Evolutionary conservation across 2,888 invertebrate species (phyloP), one percentile per base, ranked within the genome.

Genomic region (Clanis bilineata): DNA sequence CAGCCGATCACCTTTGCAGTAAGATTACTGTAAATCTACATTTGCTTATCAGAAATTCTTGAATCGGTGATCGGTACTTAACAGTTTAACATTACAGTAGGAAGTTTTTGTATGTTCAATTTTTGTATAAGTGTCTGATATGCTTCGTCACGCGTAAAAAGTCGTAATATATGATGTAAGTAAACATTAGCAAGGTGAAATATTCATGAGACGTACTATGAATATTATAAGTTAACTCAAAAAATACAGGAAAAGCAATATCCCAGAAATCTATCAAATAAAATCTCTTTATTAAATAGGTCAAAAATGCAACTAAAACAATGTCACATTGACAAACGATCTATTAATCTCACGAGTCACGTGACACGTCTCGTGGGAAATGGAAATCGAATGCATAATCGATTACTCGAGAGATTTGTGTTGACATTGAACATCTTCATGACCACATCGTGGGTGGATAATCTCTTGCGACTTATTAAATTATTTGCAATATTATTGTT

Each of bases 391-490:
- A 51, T 32, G 28, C 51, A 28, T 32, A 28, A 51, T 51, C 10
- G 9, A 51, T 51, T 51, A 32, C 51, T 51, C 51, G 28, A 28
- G 32, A 51, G 51, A 51, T 51, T 51, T 32, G 18, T 18, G 32
- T 32, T 51, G 51, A 28, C 51, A 51, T 51, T 51, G 51, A 51
- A 51, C 28, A 51, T 51, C 51, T 51, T 51, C 32, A 32, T 32
- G 28, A 18, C 44, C 9, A 9, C 32, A 18, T 51, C 15, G 28
- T 32, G 10, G 18, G 51, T 51, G 28, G 28, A 15, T 51, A 51
- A 51, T 51, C 32, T 51, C 51, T 15, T 18, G 51, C 10, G 51
- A 15, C 28, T 21, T 32, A 51, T 18, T 18, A 25, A 10, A 7
- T 51, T 28, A 47, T 18, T 18, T 51, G 28, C 18, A 32, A 18